phyloP scores from a whole-genome alignment of 1,140 invertebrate genomes.

The Coenobita brevimanus region DNA sequence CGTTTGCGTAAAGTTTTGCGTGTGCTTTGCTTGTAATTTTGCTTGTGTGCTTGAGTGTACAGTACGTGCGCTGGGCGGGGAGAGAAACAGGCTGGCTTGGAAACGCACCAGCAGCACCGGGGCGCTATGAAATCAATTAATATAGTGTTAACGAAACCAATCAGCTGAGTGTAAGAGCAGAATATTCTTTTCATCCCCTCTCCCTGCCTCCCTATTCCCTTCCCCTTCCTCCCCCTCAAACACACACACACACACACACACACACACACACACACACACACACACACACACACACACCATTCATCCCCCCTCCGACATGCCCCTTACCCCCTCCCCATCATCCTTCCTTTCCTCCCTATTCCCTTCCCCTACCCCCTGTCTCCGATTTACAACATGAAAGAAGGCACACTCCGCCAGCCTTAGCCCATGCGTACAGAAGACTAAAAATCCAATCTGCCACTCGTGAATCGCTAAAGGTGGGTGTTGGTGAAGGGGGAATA shows the following conservation, averaged over 20 bases:
- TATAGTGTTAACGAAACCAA: constrained; percentile 42
- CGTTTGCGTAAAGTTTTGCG: too few relatives aligned
- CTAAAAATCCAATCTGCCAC: constrained; percentile 55
- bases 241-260: too few relatives aligned
- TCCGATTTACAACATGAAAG: constrained; percentile 45
- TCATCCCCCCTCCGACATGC: not conserved
- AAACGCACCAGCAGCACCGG: too few relatives aligned
- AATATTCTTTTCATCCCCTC: not conserved
- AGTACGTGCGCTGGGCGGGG: not conserved
- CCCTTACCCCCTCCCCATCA: constrained; percentile 1
- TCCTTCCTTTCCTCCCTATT: not conserved
- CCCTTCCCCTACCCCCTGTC: not conserved
- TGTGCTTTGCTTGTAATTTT: too few relatives aligned
- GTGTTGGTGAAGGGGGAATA: constrained; percentile 13
- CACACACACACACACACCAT: not conserved
- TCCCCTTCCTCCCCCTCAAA: not conserved
- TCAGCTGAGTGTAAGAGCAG: constrained; percentile 25
- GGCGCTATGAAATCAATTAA: constrained; percentile 33
- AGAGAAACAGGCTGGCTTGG: too few relatives aligned
- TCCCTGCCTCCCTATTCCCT: not conserved
- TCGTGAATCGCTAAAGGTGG: constrained; percentile 40
- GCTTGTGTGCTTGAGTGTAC: too few relatives aligned
- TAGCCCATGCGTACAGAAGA: constrained; percentile 46
- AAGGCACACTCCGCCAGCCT: not conserved
- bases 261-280: not conserved